phyloP scores from a whole-genome alignment of 2,113 vertebrate genomes.

The Prochilodus magdalenae region DNA sequence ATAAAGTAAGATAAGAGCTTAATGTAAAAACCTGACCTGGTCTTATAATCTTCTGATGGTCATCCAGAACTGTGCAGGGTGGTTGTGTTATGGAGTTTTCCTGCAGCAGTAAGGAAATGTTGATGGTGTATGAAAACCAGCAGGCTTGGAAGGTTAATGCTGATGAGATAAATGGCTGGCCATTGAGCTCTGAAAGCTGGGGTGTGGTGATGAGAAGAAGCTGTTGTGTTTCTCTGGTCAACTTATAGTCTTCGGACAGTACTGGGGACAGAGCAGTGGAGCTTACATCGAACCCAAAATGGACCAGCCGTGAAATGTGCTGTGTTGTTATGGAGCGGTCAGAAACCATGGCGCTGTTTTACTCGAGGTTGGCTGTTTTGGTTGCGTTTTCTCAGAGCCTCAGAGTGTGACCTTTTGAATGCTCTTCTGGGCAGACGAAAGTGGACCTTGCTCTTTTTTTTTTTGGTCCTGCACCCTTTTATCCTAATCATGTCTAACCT shows the following conservation, averaged over 20 bases:
- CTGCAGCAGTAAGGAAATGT: neutral
- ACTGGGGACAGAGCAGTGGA: slow-evolving; percentile 25
- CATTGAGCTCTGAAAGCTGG: neutral
- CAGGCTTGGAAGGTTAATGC: neutral
- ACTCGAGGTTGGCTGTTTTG: slow-evolving; percentile 19
- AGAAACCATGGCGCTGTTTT: slow-evolving; percentile 26
- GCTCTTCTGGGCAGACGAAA: slow-evolving; percentile 32
- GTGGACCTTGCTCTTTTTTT: slow-evolving; percentile 33
- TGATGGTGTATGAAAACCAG: neutral
- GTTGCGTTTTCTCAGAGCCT: neutral
- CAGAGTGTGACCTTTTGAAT: slow-evolving; percentile 21
- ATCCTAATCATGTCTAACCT: slow-evolving; percentile 50
- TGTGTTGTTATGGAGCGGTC: slow-evolving; percentile 8
- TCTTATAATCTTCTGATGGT: no score
- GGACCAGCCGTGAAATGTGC: slow-evolving; percentile 32
- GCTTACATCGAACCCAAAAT: slow-evolving; percentile 31
- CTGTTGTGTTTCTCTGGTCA: slow-evolving; percentile 26
- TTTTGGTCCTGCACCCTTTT: slow-evolving; percentile 23
- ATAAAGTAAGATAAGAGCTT: no score
- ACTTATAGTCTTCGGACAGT: neutral
- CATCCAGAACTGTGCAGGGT: no score
- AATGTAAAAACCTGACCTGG: no score
- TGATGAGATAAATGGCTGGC: slow-evolving; percentile 1
- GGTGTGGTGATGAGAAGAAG: neutral
- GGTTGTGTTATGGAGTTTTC: no score